Evolutionary conservation across 2,797 vertebrate genomes (phyloP).

Genomic region (Eulemur rubriventer): DNA sequence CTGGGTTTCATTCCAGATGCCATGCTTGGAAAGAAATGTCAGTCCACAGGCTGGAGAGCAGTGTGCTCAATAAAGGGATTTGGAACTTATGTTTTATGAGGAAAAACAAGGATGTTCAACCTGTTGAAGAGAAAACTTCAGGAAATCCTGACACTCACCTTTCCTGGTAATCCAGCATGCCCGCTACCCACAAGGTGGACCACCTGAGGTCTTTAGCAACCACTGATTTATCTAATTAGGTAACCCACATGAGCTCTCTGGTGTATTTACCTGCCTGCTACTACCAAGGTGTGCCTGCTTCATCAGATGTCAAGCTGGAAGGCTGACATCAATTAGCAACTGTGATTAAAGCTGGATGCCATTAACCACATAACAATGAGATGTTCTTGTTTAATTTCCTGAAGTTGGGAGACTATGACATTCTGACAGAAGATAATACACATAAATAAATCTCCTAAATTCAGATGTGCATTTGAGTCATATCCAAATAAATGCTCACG

Average conservation of each 20-base stretch:
- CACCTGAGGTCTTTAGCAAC: background rate
- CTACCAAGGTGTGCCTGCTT: background rate
- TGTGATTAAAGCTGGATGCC: constrained; percentile 50
- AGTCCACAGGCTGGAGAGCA: background rate
- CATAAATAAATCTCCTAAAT: constrained; percentile 34
- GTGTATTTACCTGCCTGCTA: background rate
- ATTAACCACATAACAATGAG: constrained; percentile 27
- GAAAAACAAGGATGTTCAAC: background rate
- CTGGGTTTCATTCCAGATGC: background rate
- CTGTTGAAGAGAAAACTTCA: background rate
- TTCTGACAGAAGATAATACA: constrained; percentile 51
- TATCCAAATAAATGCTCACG: constrained; percentile 30
- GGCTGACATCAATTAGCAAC: constrained; percentile 17
- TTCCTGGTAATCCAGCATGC: background rate
- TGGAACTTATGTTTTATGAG: background rate
- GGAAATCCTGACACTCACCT: background rate
- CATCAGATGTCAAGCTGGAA: background rate
- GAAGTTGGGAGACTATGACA: constrained; percentile 18
- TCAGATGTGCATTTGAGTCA: background rate
- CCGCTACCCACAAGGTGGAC: background rate
- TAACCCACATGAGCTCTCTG: background rate
- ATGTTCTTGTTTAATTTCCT: constrained; percentile 63
- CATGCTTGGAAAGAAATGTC: background rate
- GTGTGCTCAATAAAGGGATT: background rate
- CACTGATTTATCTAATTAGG: background rate